phyloP scores from a whole-genome alignment of 2,113 vertebrate genomes.

The Myrmecophaga tridactyla region DNA sequence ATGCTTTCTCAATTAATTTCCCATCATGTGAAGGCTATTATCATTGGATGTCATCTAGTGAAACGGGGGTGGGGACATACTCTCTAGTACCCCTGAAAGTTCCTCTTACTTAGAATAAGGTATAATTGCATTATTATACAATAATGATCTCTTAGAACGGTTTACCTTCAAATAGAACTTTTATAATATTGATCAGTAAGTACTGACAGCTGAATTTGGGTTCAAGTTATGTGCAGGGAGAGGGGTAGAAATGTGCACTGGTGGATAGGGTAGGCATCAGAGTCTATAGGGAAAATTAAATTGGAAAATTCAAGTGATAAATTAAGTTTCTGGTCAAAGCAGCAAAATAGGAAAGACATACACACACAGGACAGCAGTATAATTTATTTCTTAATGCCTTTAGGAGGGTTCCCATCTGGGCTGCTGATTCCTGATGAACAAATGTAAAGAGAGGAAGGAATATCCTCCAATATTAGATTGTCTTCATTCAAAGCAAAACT shows the following conservation, averaged over 20 bases:
- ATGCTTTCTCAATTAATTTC: slow-evolving; percentile 87
- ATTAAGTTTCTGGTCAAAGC: not conserved
- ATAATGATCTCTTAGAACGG: slow-evolving; percentile 59
- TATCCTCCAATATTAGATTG: not conserved
- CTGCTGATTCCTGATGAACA: not conserved
- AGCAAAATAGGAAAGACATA: not conserved
- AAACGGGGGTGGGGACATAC: slow-evolving; percentile 72
- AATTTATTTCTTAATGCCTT: not conserved
- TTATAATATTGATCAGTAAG: slow-evolving; percentile 70
- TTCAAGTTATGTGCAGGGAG: not conserved
- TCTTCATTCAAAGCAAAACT: not conserved
- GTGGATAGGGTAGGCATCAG: not conserved
- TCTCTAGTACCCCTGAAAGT: slow-evolving; percentile 70
- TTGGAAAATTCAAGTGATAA: not conserved
- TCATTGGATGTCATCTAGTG: slow-evolving; percentile 81
- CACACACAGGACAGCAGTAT: not conserved
- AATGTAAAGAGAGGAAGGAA: not conserved
- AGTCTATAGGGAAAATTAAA: not conserved
- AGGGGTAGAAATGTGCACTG: not conserved
- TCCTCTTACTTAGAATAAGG: slow-evolving; percentile 68
- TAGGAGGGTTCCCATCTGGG: not conserved
- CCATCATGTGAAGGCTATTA: slow-evolving; percentile 85
- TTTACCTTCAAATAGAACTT: slow-evolving; percentile 74
- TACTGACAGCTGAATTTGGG: slow-evolving; percentile 49
- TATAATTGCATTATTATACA: too few relatives aligned